Conservation (phyloP, 1,140 invertebrate genomes). For the Battus philenor region DNA sequence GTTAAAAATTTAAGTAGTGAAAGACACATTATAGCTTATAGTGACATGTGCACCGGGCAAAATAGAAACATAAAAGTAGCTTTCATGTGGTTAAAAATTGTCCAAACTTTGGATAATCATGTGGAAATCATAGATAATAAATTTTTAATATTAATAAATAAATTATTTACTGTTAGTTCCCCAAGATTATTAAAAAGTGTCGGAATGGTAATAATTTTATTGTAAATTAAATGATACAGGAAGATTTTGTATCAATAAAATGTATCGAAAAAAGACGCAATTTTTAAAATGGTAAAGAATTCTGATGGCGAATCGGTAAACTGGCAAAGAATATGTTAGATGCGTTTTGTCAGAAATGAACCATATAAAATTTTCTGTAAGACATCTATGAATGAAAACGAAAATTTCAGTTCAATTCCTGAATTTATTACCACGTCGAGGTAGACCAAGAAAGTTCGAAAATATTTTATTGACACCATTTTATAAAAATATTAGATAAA, state of each 20-base stretch:
- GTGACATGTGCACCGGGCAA: no score
- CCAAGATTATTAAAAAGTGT: conserved; percentile 1
- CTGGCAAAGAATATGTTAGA: conserved; percentile 5
- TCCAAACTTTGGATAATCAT: background rate
- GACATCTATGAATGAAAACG: conserved; percentile 10
- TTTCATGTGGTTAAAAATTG: background rate
- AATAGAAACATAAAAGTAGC: background rate
- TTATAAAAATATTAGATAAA: conserved; percentile 12
- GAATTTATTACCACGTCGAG: conserved; percentile 8
- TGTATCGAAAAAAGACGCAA: background rate
- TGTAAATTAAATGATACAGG: background rate
- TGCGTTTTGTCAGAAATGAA: background rate
- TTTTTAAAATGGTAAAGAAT: background rate
- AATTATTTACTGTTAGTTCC: background rate
- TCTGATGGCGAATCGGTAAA: background rate
- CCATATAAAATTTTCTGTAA: conserved; percentile 10
- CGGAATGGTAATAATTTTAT: background rate
- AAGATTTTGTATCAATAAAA: background rate
- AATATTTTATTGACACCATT: conserved; percentile 6
- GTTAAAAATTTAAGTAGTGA: background rate
- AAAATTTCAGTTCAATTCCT: conserved; percentile 10
- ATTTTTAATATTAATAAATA: background rate
- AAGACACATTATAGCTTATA: background rate
- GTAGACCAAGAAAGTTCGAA: conserved; percentile 7
- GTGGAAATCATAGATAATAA: background rate